Evolutionary conservation across 1,140 invertebrate species (phyloP).

Genomic region (Brachionus calyciflorus): DNA sequence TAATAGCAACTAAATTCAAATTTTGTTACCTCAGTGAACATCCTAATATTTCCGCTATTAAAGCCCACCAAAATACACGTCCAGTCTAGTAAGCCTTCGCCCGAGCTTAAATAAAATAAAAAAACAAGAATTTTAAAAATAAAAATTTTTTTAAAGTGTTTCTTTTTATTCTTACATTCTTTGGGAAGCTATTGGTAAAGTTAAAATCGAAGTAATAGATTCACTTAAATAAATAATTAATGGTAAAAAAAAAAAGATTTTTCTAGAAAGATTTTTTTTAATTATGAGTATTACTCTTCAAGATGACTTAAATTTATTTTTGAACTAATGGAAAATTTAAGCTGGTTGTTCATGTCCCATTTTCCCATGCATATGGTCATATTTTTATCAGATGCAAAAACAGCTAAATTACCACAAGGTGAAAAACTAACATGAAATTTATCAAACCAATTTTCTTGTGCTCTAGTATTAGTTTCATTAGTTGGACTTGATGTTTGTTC

Average conservation of each 20-base stretch:
- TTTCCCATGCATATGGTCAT: constrained; percentile 32
- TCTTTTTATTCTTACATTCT: constrained; percentile 55
- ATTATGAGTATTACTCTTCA: background rate
- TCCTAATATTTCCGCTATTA: constrained; percentile 75
- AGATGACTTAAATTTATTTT: background rate
- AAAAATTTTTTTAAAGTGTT: background rate
- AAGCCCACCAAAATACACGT: constrained; percentile 84
- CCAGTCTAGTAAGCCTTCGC: constrained; percentile 78
- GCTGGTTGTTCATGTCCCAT: constrained; percentile 35
- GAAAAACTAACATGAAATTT: constrained; percentile 20
- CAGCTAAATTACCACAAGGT: constrained; percentile 26
- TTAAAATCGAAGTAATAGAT: constrained; percentile 54
- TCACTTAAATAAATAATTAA: constrained; percentile 51
- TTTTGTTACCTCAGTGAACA: constrained; percentile 76
- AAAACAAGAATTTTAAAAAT: background rate
- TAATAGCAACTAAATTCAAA: constrained; percentile 12
- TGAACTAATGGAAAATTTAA: constrained; percentile 35
- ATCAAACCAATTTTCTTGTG: constrained; percentile 31
- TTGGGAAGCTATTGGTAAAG: constrained; percentile 65
- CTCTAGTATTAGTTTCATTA: background rate
- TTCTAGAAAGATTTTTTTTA: background rate
- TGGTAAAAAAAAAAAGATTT: background rate
- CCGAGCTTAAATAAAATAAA: constrained; percentile 57
- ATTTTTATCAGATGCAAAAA: constrained; percentile 2
- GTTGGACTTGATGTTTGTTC: background rate